Evolutionary conservation across 2,113 vertebrate species (phyloP).

Genomic region (Hiodon tergisus): DNA sequence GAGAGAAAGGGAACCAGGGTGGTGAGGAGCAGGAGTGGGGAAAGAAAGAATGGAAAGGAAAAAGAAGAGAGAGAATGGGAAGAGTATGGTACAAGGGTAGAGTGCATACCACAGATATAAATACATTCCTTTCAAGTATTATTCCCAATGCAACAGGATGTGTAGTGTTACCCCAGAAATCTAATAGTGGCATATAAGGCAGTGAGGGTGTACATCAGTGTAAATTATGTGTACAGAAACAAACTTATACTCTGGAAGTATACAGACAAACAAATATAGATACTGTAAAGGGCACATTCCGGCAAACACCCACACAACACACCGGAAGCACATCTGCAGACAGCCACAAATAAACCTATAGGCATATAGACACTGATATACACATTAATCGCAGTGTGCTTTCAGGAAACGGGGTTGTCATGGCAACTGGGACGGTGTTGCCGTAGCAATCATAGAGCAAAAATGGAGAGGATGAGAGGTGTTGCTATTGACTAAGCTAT

Average conservation of each 20-base stretch:
- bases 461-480: slow-evolving; percentile 25
- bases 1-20: background rate
- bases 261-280: background rate
- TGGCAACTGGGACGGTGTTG: slow-evolving; percentile 43
- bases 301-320: slow-evolving; percentile 7
- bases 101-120: background rate
- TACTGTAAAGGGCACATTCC: background rate
- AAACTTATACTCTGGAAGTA: background rate
- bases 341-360: slow-evolving; percentile 13
- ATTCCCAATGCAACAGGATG: too few relatives aligned
- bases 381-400: slow-evolving; percentile 32
- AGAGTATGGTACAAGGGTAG: background rate
- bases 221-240: background rate
- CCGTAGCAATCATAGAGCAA: slow-evolving; percentile 36
- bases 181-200: too few relatives aligned
- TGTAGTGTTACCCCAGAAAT: too few relatives aligned
- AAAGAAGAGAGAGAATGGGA: background rate
- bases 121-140: background rate
- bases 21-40: background rate
- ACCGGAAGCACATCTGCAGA: background rate
- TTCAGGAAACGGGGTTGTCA: slow-evolving; percentile 39
- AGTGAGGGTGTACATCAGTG: background rate
- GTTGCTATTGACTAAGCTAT: slow-evolving; percentile 36
- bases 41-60: too few relatives aligned
- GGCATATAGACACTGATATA: slow-evolving; percentile 18